Conservation (phyloP, 2,113 vertebrate genomes). For the Cervus canadensis region DNA sequence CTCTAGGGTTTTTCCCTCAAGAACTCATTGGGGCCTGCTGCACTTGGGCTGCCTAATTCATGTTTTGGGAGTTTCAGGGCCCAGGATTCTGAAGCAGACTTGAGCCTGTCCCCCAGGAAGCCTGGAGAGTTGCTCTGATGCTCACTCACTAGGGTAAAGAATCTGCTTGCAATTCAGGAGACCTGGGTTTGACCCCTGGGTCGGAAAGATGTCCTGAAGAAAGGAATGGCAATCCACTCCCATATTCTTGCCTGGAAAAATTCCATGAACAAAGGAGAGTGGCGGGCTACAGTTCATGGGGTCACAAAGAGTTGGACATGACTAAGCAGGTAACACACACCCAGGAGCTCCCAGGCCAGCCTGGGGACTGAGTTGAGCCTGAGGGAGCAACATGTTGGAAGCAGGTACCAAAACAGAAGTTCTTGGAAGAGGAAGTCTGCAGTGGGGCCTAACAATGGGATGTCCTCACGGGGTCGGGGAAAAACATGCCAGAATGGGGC, state of each 20-base stretch:
- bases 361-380: background rate
- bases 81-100: background rate
- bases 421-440: background rate
- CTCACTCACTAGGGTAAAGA: background rate
- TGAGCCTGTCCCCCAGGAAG: background rate
- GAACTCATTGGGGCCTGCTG: background rate
- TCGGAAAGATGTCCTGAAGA: background rate
- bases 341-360: background rate
- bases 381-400: background rate
- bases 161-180: background rate
- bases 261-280: background rate
- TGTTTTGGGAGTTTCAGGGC: background rate
- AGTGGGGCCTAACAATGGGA: background rate
- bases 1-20: background rate
- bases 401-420: background rate
- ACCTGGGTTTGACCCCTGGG: background rate
- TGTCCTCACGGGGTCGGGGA: background rate
- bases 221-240: background rate
- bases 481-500: background rate
- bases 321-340: background rate
- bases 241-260: background rate
- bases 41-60: background rate
- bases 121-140: background rate
- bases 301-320: background rate
- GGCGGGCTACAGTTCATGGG: background rate